Evolutionary conservation across 2,113 vertebrate species (phyloP).

Genomic region (Alosa alosa): DNA sequence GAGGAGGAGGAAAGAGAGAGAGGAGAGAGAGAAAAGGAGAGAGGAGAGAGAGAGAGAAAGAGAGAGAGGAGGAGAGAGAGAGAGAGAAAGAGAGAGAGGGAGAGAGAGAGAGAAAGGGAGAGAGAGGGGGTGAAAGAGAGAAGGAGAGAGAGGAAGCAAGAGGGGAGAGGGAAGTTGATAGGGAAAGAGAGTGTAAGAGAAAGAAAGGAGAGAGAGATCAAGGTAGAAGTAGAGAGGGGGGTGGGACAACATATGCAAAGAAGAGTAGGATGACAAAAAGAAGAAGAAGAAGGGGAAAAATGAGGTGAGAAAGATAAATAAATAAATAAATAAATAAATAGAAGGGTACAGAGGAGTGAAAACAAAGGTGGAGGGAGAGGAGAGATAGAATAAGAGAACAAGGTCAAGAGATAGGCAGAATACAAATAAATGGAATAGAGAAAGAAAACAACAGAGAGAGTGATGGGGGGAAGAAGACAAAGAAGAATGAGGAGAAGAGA

Average conservation of each 20-base stretch:
- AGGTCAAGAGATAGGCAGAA: background rate
- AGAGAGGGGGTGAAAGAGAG: background rate
- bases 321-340: constrained; percentile 5
- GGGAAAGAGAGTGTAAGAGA: background rate
- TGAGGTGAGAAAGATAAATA: no score
- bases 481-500: background rate
- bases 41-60: background rate
- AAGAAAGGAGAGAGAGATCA: background rate
- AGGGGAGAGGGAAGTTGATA: background rate
- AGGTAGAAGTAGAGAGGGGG: background rate
- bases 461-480: background rate
- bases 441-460: background rate
- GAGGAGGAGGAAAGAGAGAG: no score
- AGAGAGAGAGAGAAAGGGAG: background rate
- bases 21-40: background rate
- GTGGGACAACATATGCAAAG: background rate
- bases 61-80: background rate
- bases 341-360: background rate
- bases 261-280: no score
- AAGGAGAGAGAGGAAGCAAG: background rate
- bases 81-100: no score
- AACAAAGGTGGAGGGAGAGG: background rate
- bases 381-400: background rate
- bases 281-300: background rate
- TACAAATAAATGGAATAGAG: background rate